A percentile compares a stretch with the other conserved stretches of the same genome.
Conservation (phyloP, 23 tunicate genomes). For the Trididemnum clinides region DNA sequence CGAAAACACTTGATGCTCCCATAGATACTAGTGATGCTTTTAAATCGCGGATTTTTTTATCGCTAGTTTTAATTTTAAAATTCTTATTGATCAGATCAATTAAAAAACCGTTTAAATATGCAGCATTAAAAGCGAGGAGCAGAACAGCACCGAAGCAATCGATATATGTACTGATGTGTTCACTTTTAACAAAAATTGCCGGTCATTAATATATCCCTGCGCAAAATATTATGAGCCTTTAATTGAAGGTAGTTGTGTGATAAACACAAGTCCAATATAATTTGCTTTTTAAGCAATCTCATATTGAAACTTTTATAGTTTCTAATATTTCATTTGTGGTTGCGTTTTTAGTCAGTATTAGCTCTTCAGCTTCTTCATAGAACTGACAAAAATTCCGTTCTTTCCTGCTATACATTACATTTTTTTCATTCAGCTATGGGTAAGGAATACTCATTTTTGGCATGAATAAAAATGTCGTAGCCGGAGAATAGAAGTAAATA, state of each 20-base stretch:
- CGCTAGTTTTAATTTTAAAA: neutral
- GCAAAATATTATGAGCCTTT: neutral
- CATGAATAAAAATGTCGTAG: constrained; percentile 29
- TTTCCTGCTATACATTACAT: neutral
- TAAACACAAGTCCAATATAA: constrained; percentile 33
- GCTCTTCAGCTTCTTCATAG: neutral
- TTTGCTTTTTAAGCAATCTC: neutral
- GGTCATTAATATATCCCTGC: constrained; percentile 19
- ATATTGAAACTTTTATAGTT: neutral
- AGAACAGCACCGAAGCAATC: constrained; percentile 17
- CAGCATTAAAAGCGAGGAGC: neutral
- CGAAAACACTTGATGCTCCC: neutral
- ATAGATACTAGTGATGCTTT: constrained; percentile 4
- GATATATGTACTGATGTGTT: neutral
- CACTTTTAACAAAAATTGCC: neutral
- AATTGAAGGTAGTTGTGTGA: neutral
- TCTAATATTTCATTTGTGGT: neutral
- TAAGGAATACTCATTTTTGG: constrained; percentile 8
- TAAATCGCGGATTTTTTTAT: neutral
- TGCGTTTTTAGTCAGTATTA: neutral
- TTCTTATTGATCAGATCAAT: neutral
- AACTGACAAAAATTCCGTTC: neutral
- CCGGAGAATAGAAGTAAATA: neutral
- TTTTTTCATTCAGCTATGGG: neutral
- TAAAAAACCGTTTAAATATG: constrained; percentile 26